phyloP scores from a whole-genome alignment of 1,140 invertebrate species.

The Tetragnatha versicolor region DNA sequence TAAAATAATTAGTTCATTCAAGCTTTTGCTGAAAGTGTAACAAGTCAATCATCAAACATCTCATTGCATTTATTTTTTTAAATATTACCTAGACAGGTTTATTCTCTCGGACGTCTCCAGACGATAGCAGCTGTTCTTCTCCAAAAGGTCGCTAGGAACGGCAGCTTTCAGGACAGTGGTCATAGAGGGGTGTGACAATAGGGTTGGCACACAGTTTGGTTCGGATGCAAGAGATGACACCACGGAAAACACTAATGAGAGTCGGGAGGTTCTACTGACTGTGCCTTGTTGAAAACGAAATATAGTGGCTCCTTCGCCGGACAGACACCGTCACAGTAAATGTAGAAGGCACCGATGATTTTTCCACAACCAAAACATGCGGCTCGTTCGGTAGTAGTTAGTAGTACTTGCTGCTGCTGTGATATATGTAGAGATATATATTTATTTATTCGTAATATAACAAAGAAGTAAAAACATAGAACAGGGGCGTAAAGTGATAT shows the following conservation, averaged over 20 bases:
- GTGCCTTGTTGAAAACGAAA: conserved; percentile 23
- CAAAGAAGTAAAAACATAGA: conserved; percentile 55
- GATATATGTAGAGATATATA: conserved; percentile 52
- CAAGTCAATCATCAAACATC: no score
- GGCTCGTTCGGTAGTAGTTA: no score
- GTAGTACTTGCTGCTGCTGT: conserved; percentile 35
- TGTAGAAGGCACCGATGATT: conserved; percentile 54
- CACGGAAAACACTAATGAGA: conserved; percentile 38
- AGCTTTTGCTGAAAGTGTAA: no score
- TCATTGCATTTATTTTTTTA: no score
- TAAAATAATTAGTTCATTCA: no score
- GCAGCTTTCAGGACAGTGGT: not conserved
- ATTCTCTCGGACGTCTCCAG: no score
- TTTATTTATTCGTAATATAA: conserved; percentile 31
- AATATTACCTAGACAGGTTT: no score
- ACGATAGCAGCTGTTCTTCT: conserved; percentile 36
- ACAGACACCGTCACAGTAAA: conserved; percentile 35
- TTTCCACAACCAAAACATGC: conserved; percentile 53
- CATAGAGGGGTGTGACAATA: not conserved
- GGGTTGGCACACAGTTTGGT: conserved; percentile 48
- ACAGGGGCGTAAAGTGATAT: conserved; percentile 53
- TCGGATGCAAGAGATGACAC: conserved; percentile 9
- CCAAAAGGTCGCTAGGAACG: no score
- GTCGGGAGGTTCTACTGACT: not conserved
- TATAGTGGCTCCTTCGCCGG: not conserved